phyloP scores from a whole-genome alignment of 35 echinoderm and acorn worm species.

The Lytechinus variegatus region DNA sequence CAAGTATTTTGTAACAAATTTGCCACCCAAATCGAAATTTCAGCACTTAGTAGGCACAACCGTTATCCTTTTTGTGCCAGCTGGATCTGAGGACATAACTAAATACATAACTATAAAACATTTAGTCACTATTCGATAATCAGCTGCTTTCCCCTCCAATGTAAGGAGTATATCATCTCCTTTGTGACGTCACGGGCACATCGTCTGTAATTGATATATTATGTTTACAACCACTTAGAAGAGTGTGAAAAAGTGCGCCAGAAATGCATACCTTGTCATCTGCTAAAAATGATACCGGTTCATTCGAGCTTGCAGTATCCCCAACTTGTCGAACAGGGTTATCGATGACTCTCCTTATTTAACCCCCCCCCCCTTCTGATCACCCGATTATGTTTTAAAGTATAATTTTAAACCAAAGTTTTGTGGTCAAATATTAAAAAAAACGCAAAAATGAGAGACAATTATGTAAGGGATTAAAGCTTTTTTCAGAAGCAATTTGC shows the following conservation, averaged over 20 bases:
- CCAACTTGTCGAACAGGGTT: not conserved
- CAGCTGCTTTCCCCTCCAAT: not conserved
- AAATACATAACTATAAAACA: constrained; percentile 12
- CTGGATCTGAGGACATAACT: too few species aligned
- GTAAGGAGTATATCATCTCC: not conserved
- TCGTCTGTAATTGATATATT: constrained; percentile 3
- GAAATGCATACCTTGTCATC: not conserved
- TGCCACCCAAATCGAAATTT: too few species aligned
- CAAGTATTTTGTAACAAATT: too few species aligned
- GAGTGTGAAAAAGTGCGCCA: not conserved
- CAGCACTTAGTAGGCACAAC: too few species aligned
- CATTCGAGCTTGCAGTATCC: not conserved
- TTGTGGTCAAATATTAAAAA: not conserved
- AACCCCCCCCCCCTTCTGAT: not conserved
- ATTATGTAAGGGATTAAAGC: not conserved
- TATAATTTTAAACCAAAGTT: not conserved
- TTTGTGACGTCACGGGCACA: not conserved
- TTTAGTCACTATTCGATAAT: not conserved
- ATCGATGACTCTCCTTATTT: not conserved
- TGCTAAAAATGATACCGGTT: not conserved
- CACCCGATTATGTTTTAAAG: too few species aligned
- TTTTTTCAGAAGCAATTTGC: not conserved
- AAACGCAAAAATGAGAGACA: not conserved
- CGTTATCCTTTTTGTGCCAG: too few species aligned
- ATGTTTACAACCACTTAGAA: not conserved